phyloP scores from a whole-genome alignment of 2,888 invertebrate genomes.

The Clanis bilineata region DNA sequence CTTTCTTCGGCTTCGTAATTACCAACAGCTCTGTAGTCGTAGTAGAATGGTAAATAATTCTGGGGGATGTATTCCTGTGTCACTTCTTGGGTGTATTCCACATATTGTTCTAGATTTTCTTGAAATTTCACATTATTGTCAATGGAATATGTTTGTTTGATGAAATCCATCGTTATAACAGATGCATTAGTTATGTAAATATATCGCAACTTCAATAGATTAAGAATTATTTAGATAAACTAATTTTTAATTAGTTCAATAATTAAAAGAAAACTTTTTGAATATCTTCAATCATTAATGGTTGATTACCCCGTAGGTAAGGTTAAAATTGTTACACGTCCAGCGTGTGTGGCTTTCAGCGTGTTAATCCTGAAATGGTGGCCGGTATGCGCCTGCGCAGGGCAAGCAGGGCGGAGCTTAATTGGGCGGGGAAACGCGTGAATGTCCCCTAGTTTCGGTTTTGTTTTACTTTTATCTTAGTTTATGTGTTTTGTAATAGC shows the following conservation, averaged over 20 bases:
- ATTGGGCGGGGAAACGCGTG: conserved; percentile 42
- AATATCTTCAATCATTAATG: background rate
- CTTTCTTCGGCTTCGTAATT: conserved; percentile 29
- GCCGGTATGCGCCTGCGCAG: conserved; percentile 32
- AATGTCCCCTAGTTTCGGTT: background rate
- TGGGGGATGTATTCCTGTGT: conserved; percentile 39
- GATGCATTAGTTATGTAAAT: background rate
- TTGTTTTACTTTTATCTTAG: background rate
- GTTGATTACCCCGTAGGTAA: background rate
- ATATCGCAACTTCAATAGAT: too few species aligned
- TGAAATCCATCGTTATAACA: conserved; percentile 48
- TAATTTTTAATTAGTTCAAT: too few species aligned
- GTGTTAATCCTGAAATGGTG: conserved; percentile 32
- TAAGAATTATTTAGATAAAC: background rate
- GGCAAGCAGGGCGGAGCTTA: conserved; percentile 45
- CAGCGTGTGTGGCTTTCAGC: conserved; percentile 26
- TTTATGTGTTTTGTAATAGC: background rate
- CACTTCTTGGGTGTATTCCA: conserved; percentile 10
- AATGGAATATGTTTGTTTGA: conserved; percentile 45
- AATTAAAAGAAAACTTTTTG: too few species aligned
- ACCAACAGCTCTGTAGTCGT: conserved; percentile 49
- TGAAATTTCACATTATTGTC: conserved; percentile 37
- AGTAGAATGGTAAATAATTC: conserved; percentile 55
- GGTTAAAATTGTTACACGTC: background rate
- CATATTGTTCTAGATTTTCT: conserved; percentile 17